Evolutionary conservation across 2,797 vertebrate species (phyloP).

Genomic region (Tenualosa thibaudeaui): DNA sequence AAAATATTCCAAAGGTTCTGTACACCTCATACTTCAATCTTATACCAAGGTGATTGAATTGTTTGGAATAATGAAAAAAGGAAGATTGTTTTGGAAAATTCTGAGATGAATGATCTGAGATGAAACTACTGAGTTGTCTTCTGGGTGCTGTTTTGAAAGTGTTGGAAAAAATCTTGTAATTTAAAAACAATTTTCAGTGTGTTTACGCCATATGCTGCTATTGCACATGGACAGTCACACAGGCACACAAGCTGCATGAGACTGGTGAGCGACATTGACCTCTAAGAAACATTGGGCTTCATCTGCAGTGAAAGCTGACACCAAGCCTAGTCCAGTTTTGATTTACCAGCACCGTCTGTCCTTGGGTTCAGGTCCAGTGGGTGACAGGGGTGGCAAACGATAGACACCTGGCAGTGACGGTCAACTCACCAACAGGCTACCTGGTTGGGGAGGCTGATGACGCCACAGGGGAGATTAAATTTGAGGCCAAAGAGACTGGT

Average conservation of each 20-base stretch:
- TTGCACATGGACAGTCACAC: not conserved
- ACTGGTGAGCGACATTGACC: not conserved
- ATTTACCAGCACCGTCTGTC: not conserved
- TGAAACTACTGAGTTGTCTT: too few relatives aligned
- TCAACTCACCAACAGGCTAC: slow-evolving; percentile 76
- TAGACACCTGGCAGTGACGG: slow-evolving; percentile 76
- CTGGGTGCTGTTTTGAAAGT: not conserved
- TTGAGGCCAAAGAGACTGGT: slow-evolving; percentile 84
- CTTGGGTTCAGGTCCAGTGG: slow-evolving; percentile 83
- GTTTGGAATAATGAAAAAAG: not conserved
- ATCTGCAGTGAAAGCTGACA: not conserved
- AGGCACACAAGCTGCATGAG: not conserved
- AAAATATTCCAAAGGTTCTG: not conserved
- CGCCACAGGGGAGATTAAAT: slow-evolving; percentile 82
- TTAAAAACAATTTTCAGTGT: not conserved
- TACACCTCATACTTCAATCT: not conserved
- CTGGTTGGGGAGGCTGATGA: slow-evolving; percentile 75
- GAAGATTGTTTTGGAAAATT: not conserved
- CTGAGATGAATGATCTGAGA: not conserved
- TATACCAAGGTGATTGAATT: not conserved
- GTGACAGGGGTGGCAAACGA: slow-evolving; percentile 78
- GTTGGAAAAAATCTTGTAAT: not conserved
- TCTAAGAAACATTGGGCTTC: not conserved
- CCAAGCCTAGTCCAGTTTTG: not conserved
- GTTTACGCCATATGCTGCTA: not conserved